A percentile compares a stretch with the other conserved stretches of the same genome.
phyloP scores from a whole-genome alignment of 2,888 invertebrate species.

The Pollenia amentaria region DNA sequence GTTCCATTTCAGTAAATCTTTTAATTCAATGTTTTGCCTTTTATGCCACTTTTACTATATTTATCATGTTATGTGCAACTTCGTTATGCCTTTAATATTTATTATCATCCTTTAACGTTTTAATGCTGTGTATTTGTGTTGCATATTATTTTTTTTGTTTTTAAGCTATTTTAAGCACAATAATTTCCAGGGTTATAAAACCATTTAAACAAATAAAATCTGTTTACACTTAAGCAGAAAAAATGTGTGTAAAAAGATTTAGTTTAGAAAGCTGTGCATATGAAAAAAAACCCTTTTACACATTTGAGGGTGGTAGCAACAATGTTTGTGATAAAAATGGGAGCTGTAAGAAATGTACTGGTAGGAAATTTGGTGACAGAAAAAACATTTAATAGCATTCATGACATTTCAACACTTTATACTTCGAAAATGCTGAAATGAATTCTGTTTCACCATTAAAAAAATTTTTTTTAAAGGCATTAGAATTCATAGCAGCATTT shows the following conservation, averaged over 20 bases:
- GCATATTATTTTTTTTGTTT: neutral
- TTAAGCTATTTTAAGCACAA: constrained; percentile 48
- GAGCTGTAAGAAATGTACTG: no score
- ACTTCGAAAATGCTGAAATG: no score
- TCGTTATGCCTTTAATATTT: constrained; percentile 23
- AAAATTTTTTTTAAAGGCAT: no score
- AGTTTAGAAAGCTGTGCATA: neutral
- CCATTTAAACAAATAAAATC: constrained; percentile 63
- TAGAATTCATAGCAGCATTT: no score
- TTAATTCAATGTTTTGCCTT: neutral
- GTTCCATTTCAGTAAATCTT: constrained; percentile 9
- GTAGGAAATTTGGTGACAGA: no score
- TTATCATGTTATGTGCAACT: no score
- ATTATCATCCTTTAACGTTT: constrained; percentile 50
- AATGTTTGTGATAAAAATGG: neutral
- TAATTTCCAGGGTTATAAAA: constrained; percentile 54
- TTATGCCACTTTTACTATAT: no score
- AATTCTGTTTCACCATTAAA: no score
- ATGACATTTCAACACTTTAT: no score
- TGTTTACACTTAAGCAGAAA: constrained; percentile 57
- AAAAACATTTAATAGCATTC: no score
- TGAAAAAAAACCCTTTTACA: constrained; percentile 43
- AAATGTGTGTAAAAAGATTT: constrained; percentile 8
- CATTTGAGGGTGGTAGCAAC: constrained; percentile 56
- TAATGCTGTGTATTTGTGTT: constrained; percentile 2